phyloP scores from a whole-genome alignment of 2,113 vertebrate species.

The Campylomormyrus numenius region DNA sequence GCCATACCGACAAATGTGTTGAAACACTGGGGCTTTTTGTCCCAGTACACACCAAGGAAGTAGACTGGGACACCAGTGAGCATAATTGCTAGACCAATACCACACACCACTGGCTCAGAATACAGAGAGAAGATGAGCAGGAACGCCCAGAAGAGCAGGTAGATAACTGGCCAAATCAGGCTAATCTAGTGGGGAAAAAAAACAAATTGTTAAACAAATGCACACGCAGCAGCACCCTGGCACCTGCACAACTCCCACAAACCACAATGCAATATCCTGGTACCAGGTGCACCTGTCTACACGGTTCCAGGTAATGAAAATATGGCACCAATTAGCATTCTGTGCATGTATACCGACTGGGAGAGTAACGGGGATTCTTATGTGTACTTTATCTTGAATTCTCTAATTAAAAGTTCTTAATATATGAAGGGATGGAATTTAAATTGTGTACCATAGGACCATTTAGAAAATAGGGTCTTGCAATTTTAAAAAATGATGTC shows the following conservation, averaged over 20 bases:
- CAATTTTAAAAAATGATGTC: neutral
- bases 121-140: conserved; percentile 81
- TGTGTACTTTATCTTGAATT: neutral
- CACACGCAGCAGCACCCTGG: neutral
- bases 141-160: conserved; percentile 88
- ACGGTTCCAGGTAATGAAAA: neutral
- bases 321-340: neutral
- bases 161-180: conserved; percentile 78
- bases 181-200: conserved; percentile 59
- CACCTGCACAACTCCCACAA: neutral
- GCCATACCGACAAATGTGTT: conserved; percentile 65
- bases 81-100: conserved; percentile 86
- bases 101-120: conserved; percentile 83
- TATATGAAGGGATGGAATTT: neutral
- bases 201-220: neutral
- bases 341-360: neutral
- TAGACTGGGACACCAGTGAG: conserved; percentile 82
- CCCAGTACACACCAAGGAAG: conserved; percentile 82
- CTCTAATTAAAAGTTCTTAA: neutral
- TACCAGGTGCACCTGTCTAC: neutral
- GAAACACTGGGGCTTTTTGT: conserved; percentile 78
- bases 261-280: neutral
- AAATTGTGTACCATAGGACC: neutral
- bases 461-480: neutral
- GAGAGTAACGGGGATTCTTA: neutral